Evolutionary conservation across 2,797 vertebrate species (phyloP), one percentile per base, ranked within the genome.

Genomic region (Neostethus bicornis): DNA sequence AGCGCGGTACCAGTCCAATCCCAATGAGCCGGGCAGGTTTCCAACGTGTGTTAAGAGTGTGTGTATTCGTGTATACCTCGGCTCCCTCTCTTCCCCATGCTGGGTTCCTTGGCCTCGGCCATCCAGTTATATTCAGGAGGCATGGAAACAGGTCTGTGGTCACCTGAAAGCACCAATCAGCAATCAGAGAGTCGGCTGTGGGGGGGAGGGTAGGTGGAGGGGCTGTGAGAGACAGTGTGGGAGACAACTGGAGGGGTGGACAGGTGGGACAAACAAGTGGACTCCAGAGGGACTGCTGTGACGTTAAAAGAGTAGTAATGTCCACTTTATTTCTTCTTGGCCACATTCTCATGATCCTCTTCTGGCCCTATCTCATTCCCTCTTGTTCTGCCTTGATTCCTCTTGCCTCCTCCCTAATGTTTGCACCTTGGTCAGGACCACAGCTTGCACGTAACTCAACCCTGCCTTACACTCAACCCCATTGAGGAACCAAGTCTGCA

Each of bases 101-200:
- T 92, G 76, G 94, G 92, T 70, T 96, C 95, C 86, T 95, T 94
- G 73, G 93, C 81, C 75, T 96, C 93, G 65, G 90, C 92, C 81
- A 93, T 92, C 93, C 94, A 94, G 61, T 87, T 91, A 91, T 92
- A 92, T 83, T 96, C 93, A 17, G 92, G 90, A 54, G 92, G 92
- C 90, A 95, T 93, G 41, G 92, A 93, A 82, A 98, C 88, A 12
- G 95, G 95, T 79, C 94, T 93, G 86, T 94, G 88, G 85, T 97
- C 96, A 90, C 93, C 96, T 98, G 90, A 66, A 91, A 92, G 65
- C 52, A 85, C 84, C 81, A 89, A 86, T 87, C 73, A 87, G 83
- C 76, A 83, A 61, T 91, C 83, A 89, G 85, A 84, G 68, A 82
- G 73, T 70, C 72, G 62, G 69, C 51, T 60, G 26, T 37, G 20